Base-by-base conservation (phyloP, 2,888 invertebrate species). In the Lissocephala sabroskyi region DNA sequence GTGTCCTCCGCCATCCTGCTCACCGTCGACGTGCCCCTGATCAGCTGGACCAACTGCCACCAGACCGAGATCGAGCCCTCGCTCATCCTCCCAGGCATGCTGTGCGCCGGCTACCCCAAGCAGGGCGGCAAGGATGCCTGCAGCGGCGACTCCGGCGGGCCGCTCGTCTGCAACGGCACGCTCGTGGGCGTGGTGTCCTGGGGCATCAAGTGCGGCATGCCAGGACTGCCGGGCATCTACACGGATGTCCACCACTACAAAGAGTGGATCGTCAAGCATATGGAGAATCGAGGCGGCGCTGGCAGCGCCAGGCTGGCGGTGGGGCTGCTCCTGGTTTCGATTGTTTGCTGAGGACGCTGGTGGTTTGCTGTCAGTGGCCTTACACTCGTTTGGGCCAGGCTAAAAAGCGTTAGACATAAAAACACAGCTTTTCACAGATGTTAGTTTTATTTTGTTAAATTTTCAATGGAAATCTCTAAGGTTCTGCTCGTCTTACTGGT, bases 71-170 rank as follows among this genome's bases (percentile, higher is more conserved):
- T n/a, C n/a, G n/a, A n/a, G n/a, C n/a, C n/a, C n/a, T n/a, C n/a
- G n/a, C n/a, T n/a, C n/a, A n/a, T n/a, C n/a, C 23, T 23, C 30
- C 86, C 89, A 0, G 89, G 89, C 53, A 89, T 88, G 55, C 71
- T 94, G 36, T 94, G 94, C 70, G 94, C 94, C 0, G 92, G 92
- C 3, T 90, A 87, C 1, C n/a, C n/a, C n/a, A n/a, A n/a, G n/a
- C n/a, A n/a, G n/a, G n/a, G n/a, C n/a, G n/a, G n/a, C n/a, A n/a
- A n/a, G n/a, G 94, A 94, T 79, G 89, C 62, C 2, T 94, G 94
- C 73, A 89, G 91, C 87, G 93, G 93, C 16, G 93, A 94, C 82
- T 93, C 91, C 11, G 94, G 94, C n/a, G 94, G 94, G 3, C 94
- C 94, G 0, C 84, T 94, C 23, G 88, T 92, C 83, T 63, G 65